Evolutionary conservation across 1,140 invertebrate genomes (phyloP), one percentile per base, ranked within the genome.

Genomic region (Drosophila aff.): DNA sequence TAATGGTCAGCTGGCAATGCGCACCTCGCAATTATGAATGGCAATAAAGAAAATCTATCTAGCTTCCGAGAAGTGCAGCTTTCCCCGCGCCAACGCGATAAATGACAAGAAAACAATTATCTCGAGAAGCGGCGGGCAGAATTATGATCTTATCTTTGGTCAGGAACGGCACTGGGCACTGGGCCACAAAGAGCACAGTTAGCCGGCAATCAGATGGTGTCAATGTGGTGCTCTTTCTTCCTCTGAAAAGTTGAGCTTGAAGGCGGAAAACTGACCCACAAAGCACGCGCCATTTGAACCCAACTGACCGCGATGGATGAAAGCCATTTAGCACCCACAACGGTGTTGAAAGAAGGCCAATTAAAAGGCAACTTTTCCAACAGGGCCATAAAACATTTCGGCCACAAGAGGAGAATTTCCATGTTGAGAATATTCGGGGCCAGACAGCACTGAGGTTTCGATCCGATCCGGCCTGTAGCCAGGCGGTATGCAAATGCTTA

Each of bases 201-300:
- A 55, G 36, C 49, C 74, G 50, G 49, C 76, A 79, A 86, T 87
- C 79, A 61, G 75, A 87, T 86, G 76, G 81, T 84, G 78, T 89
- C 84, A 81, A 89, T 89, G 85, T 40, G 73, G 58, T 63, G 31
- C 63, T 50, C 55, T 47, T 66, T 43, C 66, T 68, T 38, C 64
- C 58, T 47, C 38, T 46, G 58, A 38, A 26, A 40, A 31, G 46
- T 41, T 21, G 13, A 21, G 47, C 46, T 16, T 33, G 18, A 33
- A 16, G 52, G 58, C 47, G 57, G 63, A 67, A 74, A 77, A 57
- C 33, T 90, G 81, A 90, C 85, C 85, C 82, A 90, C 75, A 77
- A 82, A 82, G 63, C 82, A 89, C 72, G 81, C 81, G 85, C 75
- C 85, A 85, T 90, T 73, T 90, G 85, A 82, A 90, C 85, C 49